Base-by-base conservation (phyloP, 2,113 vertebrate species). In the Danionella cerebrum region DNA sequence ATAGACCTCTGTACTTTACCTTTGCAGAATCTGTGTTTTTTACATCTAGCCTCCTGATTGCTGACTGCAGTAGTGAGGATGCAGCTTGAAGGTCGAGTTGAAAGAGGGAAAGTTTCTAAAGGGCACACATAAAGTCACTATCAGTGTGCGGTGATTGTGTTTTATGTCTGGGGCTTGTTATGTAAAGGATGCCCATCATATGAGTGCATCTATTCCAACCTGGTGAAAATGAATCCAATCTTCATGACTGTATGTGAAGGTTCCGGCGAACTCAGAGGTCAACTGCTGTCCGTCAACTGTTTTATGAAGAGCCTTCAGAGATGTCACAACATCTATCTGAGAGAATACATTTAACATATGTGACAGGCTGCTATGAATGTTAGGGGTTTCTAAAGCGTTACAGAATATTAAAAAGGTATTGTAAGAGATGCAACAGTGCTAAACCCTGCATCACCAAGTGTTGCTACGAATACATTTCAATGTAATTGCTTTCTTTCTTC, bases 171-270 rank as follows among this genome's bases (percentile, higher is more conserved):
- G n/a, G n/a, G n/a, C n/a, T n/a, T n/a, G n/a, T n/a, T n/a, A n/a
- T n/a, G n/a, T n/a, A n/a, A n/a, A n/a, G n/a, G n/a, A n/a, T 5
- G 13, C 42, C 21, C 10, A 8, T 27, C 3, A 22, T 13, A n/a
- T 14, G n/a, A n/a, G n/a, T 31, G 7, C 3, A 3, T 10, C 16
- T 29, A 24, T 25, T 12, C 36, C 12, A 78, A 98, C 96, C 92
- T 92, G 91, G 78, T 94, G 92, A 78, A 95, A 94, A 5, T 91
- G 92, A 66, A 97, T 84, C 96, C 96, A 98, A 77, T 94, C 91
- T 29, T 68, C 21, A 66, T 96, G 95, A 82, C 86, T 82, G 84
- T 97, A 98, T 8, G 84, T 83, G 66, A 95, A 92, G 60, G 84
- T 63, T 41, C 96, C 96, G 0, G 90, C 92, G 65, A 97, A 83